A percentile compares a stretch with the other conserved stretches of the same genome.
These are phyloP conservation scores for Scyliorhinus canicula DNA, from an alignment of 2,797 vertebrate species.

Conservation along the genomic window DNA sequence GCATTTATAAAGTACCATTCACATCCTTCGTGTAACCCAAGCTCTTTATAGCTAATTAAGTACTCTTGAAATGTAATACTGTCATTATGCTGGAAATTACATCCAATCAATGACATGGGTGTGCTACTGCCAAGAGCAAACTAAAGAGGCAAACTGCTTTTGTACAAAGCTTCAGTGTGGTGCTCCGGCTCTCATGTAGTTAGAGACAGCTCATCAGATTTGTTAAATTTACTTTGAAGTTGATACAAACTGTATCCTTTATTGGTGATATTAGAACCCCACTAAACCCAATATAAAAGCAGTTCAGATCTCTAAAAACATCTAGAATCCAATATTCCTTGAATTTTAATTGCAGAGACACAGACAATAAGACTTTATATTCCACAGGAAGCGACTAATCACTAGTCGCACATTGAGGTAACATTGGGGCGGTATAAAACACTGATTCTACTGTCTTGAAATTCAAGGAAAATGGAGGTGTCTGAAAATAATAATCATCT, in stretches of 20 bases:
- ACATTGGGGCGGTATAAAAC: too few species aligned
- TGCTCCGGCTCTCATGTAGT: neutral
- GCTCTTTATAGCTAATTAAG: too few species aligned
- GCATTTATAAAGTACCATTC: too few species aligned
- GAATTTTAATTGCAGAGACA: neutral
- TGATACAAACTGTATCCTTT: too few species aligned
- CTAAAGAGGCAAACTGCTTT: neutral
- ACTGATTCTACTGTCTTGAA: neutral
- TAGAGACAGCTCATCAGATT: neutral
- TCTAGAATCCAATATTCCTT: neutral
- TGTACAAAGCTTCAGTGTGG: neutral
- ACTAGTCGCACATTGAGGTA: neutral
- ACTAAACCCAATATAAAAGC: neutral
- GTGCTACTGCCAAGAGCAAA: neutral
- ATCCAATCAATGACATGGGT: too few species aligned
- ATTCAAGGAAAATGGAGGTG: neutral
- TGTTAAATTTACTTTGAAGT: neutral
- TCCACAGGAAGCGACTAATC: neutral
- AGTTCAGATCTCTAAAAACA: neutral
- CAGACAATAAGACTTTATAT: neutral
- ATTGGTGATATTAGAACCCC: neutral
- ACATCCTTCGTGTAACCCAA: too few species aligned
- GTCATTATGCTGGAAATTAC: too few species aligned
- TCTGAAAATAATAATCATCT: too few species aligned
- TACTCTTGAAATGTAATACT: too few species aligned